Conservation (phyloP, 2,797 vertebrate species). For the Enteromius unitaeniatus region DNA sequence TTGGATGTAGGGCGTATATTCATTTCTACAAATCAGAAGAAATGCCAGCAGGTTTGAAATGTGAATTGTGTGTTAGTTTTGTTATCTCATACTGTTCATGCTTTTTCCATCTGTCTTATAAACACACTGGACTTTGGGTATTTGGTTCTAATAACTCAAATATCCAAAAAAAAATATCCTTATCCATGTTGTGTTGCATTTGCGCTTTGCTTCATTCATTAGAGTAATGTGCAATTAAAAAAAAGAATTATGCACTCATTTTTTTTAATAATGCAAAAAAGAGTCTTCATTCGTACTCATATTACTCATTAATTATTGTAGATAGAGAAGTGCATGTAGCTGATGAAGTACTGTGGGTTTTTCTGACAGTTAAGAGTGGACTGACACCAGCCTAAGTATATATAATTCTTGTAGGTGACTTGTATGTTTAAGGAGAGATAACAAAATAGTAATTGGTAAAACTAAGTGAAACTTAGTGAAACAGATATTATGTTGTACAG, state of each 20-base stretch:
- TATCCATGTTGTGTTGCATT: neutral
- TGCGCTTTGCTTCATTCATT: slow-evolving; percentile 1
- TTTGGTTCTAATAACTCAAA: slow-evolving; percentile 6
- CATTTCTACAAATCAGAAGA: neutral
- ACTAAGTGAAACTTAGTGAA: too few relatives aligned
- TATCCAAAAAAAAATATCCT: neutral
- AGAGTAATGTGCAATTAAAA: neutral
- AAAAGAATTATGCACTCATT: neutral
- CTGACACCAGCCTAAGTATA: neutral
- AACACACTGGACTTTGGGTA: slow-evolving; percentile 25
- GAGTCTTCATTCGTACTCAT: neutral
- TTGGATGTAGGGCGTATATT: neutral
- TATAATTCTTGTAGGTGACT: neutral
- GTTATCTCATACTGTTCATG: neutral
- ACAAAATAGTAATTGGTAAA: neutral
- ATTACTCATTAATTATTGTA: neutral
- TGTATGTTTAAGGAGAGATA: neutral
- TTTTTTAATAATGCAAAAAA: neutral
- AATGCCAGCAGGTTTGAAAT: neutral
- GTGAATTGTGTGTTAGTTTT: neutral
- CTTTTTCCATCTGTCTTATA: slow-evolving; percentile 14
- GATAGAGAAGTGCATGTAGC: neutral
- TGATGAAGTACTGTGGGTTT: neutral
- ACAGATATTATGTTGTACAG: neutral
- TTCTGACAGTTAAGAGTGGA: neutral